These are phyloP conservation scores for Crioceris asparagi DNA, from an alignment of 2,888 invertebrate species.

Conservation along the genomic window DNA sequence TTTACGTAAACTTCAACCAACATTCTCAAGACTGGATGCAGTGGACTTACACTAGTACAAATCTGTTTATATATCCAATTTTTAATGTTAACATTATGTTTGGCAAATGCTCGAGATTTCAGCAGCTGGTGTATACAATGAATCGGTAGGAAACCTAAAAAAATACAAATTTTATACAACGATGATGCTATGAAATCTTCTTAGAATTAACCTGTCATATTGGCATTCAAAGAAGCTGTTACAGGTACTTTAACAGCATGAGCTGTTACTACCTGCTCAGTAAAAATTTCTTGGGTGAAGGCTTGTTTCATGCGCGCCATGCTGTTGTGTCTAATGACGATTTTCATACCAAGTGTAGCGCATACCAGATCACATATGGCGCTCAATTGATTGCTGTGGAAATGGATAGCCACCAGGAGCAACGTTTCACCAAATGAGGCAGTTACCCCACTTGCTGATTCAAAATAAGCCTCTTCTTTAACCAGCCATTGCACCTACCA, in stretches of 20 bases:
- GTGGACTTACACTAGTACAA: constrained; percentile 74
- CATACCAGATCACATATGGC: constrained; percentile 92
- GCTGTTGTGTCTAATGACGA: constrained; percentile 76
- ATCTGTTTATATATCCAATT: constrained; percentile 95
- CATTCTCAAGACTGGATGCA: constrained; percentile 83
- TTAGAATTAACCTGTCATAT: constrained; percentile 46
- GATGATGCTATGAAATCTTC: constrained; percentile 1
- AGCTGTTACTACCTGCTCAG: constrained; percentile 91
- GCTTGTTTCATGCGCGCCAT: constrained; percentile 83
- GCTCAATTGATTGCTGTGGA: constrained; percentile 87
- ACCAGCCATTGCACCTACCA: constrained; percentile 89
- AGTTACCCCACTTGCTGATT: constrained; percentile 72
- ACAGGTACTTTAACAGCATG: constrained; percentile 96
- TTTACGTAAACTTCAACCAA: constrained; percentile 92
- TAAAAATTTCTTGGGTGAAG: constrained; percentile 93
- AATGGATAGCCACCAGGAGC: constrained; percentile 90
- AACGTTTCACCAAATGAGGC: constrained; percentile 94
- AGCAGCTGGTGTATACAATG: constrained; percentile 94
- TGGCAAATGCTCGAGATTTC: constrained; percentile 88
- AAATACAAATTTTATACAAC: constrained; percentile 1
- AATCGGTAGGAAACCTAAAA: constrained; percentile 71
- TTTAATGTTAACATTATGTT: constrained; percentile 92
- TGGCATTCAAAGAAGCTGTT: constrained; percentile 77
- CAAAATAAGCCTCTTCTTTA: constrained; percentile 80
- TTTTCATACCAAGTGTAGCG: constrained; percentile 90